Evolutionary conservation across 2,888 invertebrate genomes (phyloP), one percentile per base, ranked within the genome.

Genomic region (Icerya purchasi): DNA sequence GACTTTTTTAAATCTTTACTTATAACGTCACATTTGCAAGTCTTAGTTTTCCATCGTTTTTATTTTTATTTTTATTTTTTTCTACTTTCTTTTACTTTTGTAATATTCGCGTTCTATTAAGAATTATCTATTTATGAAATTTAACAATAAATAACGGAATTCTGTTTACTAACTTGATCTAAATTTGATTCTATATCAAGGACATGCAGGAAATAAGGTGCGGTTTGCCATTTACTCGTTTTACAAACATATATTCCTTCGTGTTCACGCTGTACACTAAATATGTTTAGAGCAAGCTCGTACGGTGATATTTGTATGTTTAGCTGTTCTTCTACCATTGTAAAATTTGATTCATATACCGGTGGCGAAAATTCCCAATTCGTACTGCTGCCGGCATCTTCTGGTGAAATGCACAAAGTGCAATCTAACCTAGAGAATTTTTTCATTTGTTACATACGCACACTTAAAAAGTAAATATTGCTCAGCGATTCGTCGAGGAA

Each of bases 161-260:
- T n/a, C n/a, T n/a, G n/a, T n/a, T n/a, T 5, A 36, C 36, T 36
- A 8, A 36, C 36, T 36, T 36, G 36, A 36, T 5, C 14, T 36
- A 36, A 5, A 14, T 36, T 36, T 8, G 5, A 14, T 1, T 70
- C 67, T 25, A 73, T 69, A 60, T 72, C 71, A 10, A 74, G 70
- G 1, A 81, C 73, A 52, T 79, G 76, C 53, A 82, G 65, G 63
- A 77, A 73, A 62, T 76, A 74, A 3, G 75, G 71, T 19, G 72
- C 68, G 2, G 72, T 72, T 53, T 71, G 62, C 2, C 71, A 69
- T 56, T 72, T 69, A 10, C 75, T 77, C 5, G 77, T 64, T 64
- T 69, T 68, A 66, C 81, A 82, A 64, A 74, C 70, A 66, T 81
- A 82, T 58, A 76, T 71, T 1, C 81, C 81, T 1, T 73, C 72